Evolutionary conservation across 2,797 vertebrate species (phyloP), one percentile per base, ranked within the genome.

Genomic region (Jordanella pulchra): DNA sequence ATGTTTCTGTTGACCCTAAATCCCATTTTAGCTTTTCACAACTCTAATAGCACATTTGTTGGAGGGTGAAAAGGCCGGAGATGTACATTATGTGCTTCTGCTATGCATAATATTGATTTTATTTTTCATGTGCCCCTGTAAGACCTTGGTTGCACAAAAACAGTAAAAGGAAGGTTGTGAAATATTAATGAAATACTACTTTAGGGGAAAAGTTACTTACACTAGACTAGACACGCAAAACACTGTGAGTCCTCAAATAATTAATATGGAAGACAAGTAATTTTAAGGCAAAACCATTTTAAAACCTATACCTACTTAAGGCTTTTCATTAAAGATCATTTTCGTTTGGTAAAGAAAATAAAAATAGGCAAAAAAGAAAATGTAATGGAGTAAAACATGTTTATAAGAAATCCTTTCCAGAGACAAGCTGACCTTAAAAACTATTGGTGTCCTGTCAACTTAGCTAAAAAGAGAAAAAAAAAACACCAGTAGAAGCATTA

Each of bases 41-140:
- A 67, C 39, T 75, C 42, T 45, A 58, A 78, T 54, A 13, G 9
- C 28, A 72, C 30, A 64, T 47, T 69, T 67, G 17, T 67, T 54
- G 30, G 18, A 55, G 58, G 55, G 56, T 9, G 35, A 60, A 60
- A 70, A 67, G 1, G 15, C 56, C 60, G 48, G 48, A 67, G 27
- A 72, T 25, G 30, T 51, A 47, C 1, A 72, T 69, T 55, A 28
- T n/a, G 23, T 69, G 3, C 30, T 51, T 66, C 60, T 44, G 18
- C 51, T 39, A n/a, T 67, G 42, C 48, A 51, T 55, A 48, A 25
- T 53, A 55, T 74, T 28, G 45, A 73, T 71, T 72, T 79, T 50
- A 12, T 11, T 45, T 32, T 39, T 60, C 15, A 23, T 51, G 14
- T 65, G 11, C 32, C 18, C 32, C 28, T 72, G 58, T 67, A 0